phyloP scores from a whole-genome alignment of 1,140 invertebrate species.

The Asobara japonica region DNA sequence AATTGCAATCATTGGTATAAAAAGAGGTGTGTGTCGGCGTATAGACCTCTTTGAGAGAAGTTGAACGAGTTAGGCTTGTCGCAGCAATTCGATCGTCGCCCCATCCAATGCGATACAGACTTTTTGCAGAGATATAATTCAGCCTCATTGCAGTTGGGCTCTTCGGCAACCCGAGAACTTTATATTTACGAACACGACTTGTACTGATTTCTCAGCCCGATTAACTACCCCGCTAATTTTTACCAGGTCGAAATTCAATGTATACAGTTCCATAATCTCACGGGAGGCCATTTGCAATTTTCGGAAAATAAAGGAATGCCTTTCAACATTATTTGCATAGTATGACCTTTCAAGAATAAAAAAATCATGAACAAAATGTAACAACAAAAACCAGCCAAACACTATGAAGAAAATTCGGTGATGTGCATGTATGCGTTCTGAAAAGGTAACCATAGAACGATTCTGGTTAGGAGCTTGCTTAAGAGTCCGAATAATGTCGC shows the following conservation, averaged over 20 bases:
- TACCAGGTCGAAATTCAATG: slow-evolving; percentile 3
- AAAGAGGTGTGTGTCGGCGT: slow-evolving; percentile 51
- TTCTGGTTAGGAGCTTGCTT: no score
- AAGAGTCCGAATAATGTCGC: no score
- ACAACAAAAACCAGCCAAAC: no score
- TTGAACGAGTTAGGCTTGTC: not conserved
- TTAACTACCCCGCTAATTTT: not conserved
- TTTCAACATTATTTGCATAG: no score
- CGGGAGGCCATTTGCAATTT: no score
- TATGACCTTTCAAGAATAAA: no score
- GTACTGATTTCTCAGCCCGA: not conserved
- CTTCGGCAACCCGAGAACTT: not conserved
- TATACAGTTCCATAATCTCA: not conserved
- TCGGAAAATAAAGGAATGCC: no score
- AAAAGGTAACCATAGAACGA: no score
- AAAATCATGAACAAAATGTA: no score
- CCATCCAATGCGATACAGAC: slow-evolving; percentile 22
- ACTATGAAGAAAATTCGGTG: no score
- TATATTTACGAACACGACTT: not conserved
- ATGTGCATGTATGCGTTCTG: no score
- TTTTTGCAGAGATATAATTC: slow-evolving; percentile 29
- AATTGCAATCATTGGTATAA: slow-evolving; percentile 57
- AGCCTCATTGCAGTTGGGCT: not conserved
- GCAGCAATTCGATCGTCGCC: slow-evolving; percentile 1
- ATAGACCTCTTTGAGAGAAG: slow-evolving; percentile 22